phyloP scores from a whole-genome alignment of 35 echinoderm and acorn worm species.

The Diadema setosum region DNA sequence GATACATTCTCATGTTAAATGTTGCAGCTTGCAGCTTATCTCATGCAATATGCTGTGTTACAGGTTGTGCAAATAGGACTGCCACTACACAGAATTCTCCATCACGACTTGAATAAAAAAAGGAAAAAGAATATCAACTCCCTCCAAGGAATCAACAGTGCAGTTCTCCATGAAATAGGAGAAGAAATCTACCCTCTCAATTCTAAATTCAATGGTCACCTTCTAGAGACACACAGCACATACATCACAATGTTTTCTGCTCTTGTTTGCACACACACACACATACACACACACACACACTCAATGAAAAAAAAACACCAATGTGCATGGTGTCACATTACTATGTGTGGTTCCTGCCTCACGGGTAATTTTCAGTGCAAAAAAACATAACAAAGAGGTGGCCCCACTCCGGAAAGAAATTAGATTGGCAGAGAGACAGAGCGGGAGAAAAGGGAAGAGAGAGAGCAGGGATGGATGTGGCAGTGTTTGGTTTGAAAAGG shows the following conservation, averaged over 20 bases:
- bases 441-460: no score
- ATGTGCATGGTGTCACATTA: conserved; percentile 1
- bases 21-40: no score
- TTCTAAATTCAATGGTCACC: background rate
- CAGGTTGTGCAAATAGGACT: no score
- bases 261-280: background rate
- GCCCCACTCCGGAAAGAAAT: background rate
- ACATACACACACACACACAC: background rate
- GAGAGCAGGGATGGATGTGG: no score
- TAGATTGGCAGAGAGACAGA: background rate
- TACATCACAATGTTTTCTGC: background rate
- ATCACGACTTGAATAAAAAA: no score
- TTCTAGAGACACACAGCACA: background rate
- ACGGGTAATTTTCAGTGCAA: background rate
- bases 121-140: no score
- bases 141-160: background rate
- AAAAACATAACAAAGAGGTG: no score
- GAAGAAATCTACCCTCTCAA: background rate
- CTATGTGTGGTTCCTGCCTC: conserved; percentile 15
- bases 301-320: background rate
- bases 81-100: no score
- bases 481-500: background rate
- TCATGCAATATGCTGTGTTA: no score
- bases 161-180: no score
- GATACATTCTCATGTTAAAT: no score